These are phyloP conservation scores for Lycocerus yunnanus DNA, from an alignment of 2,888 invertebrate species.

Conservation along the genomic window DNA sequence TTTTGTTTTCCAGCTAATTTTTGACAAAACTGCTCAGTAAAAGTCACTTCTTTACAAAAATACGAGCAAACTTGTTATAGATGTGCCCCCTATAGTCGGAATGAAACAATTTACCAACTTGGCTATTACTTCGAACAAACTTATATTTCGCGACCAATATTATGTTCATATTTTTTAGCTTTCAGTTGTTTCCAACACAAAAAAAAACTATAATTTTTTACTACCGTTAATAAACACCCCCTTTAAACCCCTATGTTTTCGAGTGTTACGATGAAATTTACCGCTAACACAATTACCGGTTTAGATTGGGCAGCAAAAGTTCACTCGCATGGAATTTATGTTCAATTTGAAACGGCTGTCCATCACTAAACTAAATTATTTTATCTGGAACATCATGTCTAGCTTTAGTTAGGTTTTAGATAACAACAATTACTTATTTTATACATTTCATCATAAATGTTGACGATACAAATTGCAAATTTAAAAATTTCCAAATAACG, in stretches of 20 bases:
- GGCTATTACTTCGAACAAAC: background rate
- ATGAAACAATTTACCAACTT: slow-evolving; percentile 10
- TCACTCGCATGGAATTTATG: slow-evolving; percentile 53
- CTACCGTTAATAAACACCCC: slow-evolving; percentile 29
- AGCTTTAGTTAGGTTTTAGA: slow-evolving; percentile 16
- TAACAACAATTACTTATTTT: slow-evolving; percentile 26
- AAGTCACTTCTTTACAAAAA: slow-evolving; percentile 26
- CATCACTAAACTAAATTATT: slow-evolving; percentile 46
- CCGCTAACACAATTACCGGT: slow-evolving; percentile 55
- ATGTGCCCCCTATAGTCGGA: background rate
- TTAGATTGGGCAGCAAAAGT: slow-evolving; percentile 52
- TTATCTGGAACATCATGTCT: slow-evolving; percentile 22
- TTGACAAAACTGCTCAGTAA: slow-evolving; percentile 33
- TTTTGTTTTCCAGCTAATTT: slow-evolving; percentile 45
- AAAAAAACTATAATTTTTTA: slow-evolving; percentile 24
- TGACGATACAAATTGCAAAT: background rate
- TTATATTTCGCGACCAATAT: slow-evolving; percentile 20
- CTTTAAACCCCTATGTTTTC: slow-evolving; percentile 43
- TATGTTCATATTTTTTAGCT: slow-evolving; percentile 20
- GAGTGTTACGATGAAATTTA: slow-evolving; percentile 51
- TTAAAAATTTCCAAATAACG: background rate
- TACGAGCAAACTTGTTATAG: slow-evolving; percentile 8
- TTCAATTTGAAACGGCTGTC: slow-evolving; percentile 50
- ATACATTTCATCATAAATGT: background rate
- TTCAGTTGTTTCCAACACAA: slow-evolving; percentile 17